phyloP scores from a whole-genome alignment of 1,140 invertebrate genomes.

The Platorchestia sp. region DNA sequence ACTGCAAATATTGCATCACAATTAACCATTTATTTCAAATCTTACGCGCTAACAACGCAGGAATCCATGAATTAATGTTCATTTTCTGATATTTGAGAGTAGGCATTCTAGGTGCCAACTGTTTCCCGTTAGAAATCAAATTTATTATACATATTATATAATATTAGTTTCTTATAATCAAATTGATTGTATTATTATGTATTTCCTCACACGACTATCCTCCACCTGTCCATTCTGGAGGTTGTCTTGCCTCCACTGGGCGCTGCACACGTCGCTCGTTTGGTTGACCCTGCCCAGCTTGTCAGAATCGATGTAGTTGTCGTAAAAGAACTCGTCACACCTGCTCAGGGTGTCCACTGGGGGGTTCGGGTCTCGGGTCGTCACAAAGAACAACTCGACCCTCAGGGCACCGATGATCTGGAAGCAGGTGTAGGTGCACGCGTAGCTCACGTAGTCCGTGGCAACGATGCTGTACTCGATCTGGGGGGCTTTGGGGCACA shows the following conservation, averaged over 20 bases:
- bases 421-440: constrained; percentile 33
- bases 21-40: no score
- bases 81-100: neutral
- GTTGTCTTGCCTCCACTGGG: neutral
- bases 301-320: neutral
- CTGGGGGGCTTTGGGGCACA: neutral
- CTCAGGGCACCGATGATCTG: neutral
- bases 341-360: neutral
- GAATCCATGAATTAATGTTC: neutral
- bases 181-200: neutral
- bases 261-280: neutral
- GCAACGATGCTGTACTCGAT: neutral
- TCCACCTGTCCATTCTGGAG: neutral
- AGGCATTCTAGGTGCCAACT: neutral
- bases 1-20: no score
- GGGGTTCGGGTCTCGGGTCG: neutral
- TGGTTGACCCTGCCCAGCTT: neutral
- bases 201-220: neutral
- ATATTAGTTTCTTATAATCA: neutral
- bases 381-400: constrained; percentile 16
- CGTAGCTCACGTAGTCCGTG: constrained; percentile 28
- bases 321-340: neutral
- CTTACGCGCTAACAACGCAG: neutral
- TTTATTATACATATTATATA: no score
- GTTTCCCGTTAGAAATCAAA: neutral